Base-by-base conservation (phyloP, 2,888 invertebrate species). In the Sabellastarte sp. region DNA sequence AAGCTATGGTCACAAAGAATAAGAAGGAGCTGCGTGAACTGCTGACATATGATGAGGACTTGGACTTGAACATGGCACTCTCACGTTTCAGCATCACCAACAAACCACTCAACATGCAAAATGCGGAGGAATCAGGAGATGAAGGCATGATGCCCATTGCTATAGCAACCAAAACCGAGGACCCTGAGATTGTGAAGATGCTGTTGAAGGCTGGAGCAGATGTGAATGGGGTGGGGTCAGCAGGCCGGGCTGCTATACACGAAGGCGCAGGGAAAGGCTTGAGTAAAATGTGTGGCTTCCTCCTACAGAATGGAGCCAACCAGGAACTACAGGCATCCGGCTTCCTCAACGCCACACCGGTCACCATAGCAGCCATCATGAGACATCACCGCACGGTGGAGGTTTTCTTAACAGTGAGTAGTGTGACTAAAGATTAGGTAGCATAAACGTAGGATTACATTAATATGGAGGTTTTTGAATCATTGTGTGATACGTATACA, bases 141-240 rank as follows among this genome's bases (percentile, higher is more conserved):
- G 72, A 69, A 31, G 73, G 73, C 2, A 57, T 69, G n/a, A 73
- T 67, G 1, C 70, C 71, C 1, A 28, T 73, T 15, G 64, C 73
- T 5, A 64, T 73, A 2, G 72, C 71, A 2, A 63, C 62, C n/a
- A 61, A 67, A 30, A 50, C 53, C 26, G 30, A 41, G 10, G 62
- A 64, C 26, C 30, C 50, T 10, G 67, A 67, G 26, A 56, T 64
- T 50, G 64, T 64, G 57, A 61, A 63, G 50, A 52, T 68, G 55
- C 41, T 41, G 10, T 20, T 50, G 24, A 10, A 15, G 29, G 20
- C 57, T 68, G 67, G 73, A 31, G 73, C 69, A 4, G 63, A 68
- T 28, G 58, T 72, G 1, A 69, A 72, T 53, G 41, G 26, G 2
- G 60, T 67, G 32, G 72, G 72, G 24, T 61, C 66, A 1, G 59